Base-by-base conservation (phyloP, 2,888 invertebrate species). In the Frankliniella fusca region DNA sequence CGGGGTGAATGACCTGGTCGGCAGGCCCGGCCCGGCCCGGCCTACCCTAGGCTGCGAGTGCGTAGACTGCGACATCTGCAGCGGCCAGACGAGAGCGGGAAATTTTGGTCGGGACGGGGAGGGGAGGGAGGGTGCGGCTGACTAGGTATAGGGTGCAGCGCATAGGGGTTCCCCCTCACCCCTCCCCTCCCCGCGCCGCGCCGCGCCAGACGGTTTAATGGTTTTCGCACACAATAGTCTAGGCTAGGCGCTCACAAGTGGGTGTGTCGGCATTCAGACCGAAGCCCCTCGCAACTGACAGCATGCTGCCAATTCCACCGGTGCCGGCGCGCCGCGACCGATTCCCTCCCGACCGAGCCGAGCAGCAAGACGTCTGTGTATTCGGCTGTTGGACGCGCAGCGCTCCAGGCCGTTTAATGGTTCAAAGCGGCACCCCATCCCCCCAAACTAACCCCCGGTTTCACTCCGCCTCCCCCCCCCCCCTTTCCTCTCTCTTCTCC, bases 161-260 rank as follows among this genome's bases (percentile, higher is more conserved):
- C 38, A 38, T 61, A 61, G 61, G 20, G 61, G 61, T 38, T n/a
- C 61, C 18, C 20, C 61, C 20, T n/a, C n/a, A n/a, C n/a, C n/a
- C n/a, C n/a, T n/a, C n/a, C n/a, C n/a, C n/a, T n/a, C n/a, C 18
- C 61, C 20, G 1, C 20, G 61, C 61, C 20, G 12, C 61, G 18
- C 61, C 61, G 12, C 70, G 70, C 70, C 70, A 76, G 70, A 76
- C 70, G 70, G 70, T 76, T 76, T 76, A 76, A 76, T 76, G 70
- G 70, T 76, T 76, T 76, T 76, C 70, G 70, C 70, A 27, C 70
- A 76, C 70, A 76, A 76, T 27, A 23, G 70, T 23, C 70, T 9
- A 20, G 23, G 70, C 70, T 9, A 23, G 12, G 70, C 11, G 61
- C 27, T 8, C 70, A 76, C 70, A 76, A 76, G 70, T 76, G 70